Base-by-base conservation (phyloP, 2,797 vertebrate species). In the Cossypha caffra region DNA sequence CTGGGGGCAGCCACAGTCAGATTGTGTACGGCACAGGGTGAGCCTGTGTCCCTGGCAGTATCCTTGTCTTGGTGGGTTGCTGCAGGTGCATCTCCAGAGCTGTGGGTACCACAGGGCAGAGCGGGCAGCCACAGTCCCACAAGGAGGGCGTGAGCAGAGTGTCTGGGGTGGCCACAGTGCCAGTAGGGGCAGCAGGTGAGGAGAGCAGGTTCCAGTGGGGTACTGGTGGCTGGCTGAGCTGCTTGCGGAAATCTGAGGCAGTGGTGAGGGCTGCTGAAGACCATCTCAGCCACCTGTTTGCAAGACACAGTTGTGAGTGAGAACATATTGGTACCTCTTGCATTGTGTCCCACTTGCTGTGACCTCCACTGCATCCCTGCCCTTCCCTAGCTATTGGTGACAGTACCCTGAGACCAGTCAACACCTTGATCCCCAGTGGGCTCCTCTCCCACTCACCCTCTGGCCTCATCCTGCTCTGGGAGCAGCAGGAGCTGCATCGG, bases 141-240 rank as follows among this genome's bases (percentile, higher is more conserved):
- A 20, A 16, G 14, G 5, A 93, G 19, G 16, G 28, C 8, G 3
- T 19, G 12, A 88, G 51, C n/a, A 43, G 38, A 0, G 0, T 55
- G 31, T 17, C 42, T 2, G 1, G 23, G 4, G 10, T 25, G 33
- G 29, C 48, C 57, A 52, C 19, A 1, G 25, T 67, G 43, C 24
- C 0, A 0, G 16, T 24, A 10, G 17, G 40, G 23, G 5, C 33
- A 84, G 28, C 0, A 3, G 13, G 23, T 33, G 33, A 31, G 55
- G 24, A 75, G 21, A 52, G 6, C 25, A 3, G 4, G 16, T 57
- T 31, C 31, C 54, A 59, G 21, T 1, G 2, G 9, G 4, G 4
- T 33, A 33, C 14, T 18, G 17, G 10, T 79, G 63, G 31, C 52
- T 91, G 59, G 9, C 37, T 61, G 68, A 73, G 38, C 6, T 73